phyloP scores from a whole-genome alignment of 1,140 invertebrate genomes.

The Leguminivora glycinivorella region DNA sequence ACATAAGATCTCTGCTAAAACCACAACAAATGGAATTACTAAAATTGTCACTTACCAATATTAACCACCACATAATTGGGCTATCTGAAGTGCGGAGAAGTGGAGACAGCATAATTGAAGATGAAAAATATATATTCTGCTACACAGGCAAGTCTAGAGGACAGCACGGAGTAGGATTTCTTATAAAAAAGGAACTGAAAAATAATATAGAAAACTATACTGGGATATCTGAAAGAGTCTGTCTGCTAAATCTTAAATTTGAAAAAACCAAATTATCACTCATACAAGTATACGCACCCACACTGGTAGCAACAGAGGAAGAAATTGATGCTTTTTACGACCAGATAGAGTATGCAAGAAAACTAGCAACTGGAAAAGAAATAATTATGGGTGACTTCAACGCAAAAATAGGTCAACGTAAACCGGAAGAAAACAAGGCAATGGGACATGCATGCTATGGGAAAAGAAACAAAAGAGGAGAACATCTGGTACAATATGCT shows the following conservation, averaged over 20 bases:
- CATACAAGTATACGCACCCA: slow-evolving; percentile 29
- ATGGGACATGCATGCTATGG: no score
- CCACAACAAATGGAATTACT: no score
- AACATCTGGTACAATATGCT: no score
- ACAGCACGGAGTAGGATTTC: slow-evolving; percentile 16
- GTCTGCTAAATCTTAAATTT: slow-evolving; percentile 12
- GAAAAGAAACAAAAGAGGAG: no score
- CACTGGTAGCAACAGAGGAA: background rate
- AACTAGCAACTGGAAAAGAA: background rate
- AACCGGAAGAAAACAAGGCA: no score
- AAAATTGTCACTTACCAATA: no score
- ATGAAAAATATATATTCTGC: background rate
- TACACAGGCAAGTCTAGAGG: background rate
- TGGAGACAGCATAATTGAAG: background rate
- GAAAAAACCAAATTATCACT: background rate
- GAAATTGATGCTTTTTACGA: slow-evolving; percentile 25
- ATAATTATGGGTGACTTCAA: no score
- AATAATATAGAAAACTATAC: background rate
- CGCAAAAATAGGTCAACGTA: no score
- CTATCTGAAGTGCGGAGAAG: slow-evolving; percentile 20
- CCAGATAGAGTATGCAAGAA: background rate
- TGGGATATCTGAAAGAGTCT: slow-evolving; percentile 28
- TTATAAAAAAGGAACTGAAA: slow-evolving; percentile 28
- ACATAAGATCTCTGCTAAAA: no score
- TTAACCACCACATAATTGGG: background rate